These are phyloP conservation scores for Chalcis sispes DNA, from an alignment of 2,888 invertebrate species.

Conservation along the genomic window DNA sequence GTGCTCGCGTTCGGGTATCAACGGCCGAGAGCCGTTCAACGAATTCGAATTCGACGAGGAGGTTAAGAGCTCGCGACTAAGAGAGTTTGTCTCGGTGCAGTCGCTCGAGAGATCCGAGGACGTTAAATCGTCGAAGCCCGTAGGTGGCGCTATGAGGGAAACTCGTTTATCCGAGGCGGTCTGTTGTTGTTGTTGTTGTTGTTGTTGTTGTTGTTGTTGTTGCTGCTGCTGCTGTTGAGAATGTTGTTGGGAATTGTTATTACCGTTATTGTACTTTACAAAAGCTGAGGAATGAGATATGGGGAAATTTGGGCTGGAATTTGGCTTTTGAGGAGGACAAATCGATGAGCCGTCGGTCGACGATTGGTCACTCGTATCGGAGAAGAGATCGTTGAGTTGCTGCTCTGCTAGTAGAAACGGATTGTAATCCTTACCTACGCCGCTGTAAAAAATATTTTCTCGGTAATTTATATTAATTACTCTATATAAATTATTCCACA, in stretches of 20 bases:
- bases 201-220: slow-evolving; percentile 17
- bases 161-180: slow-evolving; percentile 60
- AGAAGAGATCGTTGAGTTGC: slow-evolving; percentile 88
- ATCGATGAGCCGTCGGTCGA: slow-evolving; percentile 65
- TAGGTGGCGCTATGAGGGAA: slow-evolving; percentile 76
- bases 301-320: slow-evolving; percentile 58
- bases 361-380: slow-evolving; percentile 78
- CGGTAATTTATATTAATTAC: too few relatives aligned
- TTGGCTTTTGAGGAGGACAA: slow-evolving; percentile 44
- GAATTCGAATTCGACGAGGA: slow-evolving; percentile 35
- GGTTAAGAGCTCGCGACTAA: slow-evolving; percentile 36
- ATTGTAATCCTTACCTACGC: slow-evolving; percentile 81
- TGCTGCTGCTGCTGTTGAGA: slow-evolving; percentile 14
- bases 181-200: slow-evolving; percentile 27
- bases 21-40: not conserved
- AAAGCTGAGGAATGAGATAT: slow-evolving; percentile 74
- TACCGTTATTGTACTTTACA: slow-evolving; percentile 64
- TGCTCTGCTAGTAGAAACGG: slow-evolving; percentile 88
- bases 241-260: slow-evolving; percentile 46
- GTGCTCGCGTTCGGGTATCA: slow-evolving; percentile 55
- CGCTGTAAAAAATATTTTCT: slow-evolving; percentile 65
- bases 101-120: slow-evolving; percentile 70
- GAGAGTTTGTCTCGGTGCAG: slow-evolving; percentile 66
- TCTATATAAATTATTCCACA: too few relatives aligned
- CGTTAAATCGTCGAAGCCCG: slow-evolving; percentile 73